A percentile compares a stretch with the other conserved stretches of the same genome.
phyloP scores from a whole-genome alignment of 1,140 invertebrate species.

The Drosophila nigromelanica region DNA sequence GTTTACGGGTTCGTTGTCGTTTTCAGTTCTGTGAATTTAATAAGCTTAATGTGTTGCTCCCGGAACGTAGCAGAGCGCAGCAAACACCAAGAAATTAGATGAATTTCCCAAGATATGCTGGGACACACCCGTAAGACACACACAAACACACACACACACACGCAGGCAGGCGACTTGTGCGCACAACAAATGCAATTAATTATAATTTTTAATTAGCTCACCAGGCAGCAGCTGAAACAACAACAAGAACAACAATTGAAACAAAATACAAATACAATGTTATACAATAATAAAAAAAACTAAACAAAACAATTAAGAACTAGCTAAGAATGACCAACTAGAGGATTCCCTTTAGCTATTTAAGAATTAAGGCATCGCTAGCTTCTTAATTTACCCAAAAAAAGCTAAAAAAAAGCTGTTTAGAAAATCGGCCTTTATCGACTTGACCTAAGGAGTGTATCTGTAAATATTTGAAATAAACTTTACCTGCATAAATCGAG shows the following conservation, averaged over 20 bases:
- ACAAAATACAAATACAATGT: conserved; percentile 39
- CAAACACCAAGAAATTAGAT: conserved; percentile 67
- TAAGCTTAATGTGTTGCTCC: conserved; percentile 75
- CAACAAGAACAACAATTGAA: conserved; percentile 48
- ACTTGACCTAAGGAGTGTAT: too few relatives aligned
- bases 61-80: conserved; percentile 18
- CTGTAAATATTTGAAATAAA: too few relatives aligned
- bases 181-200: conserved; percentile 78
- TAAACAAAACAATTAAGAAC: not conserved
- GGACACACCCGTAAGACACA: conserved; percentile 66
- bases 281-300: conserved; percentile 47
- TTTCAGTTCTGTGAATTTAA: conserved; percentile 65
- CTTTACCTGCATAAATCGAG: too few relatives aligned
- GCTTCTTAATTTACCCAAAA: too few relatives aligned
- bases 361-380: not conserved
- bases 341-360: not conserved
- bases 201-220: conserved; percentile 80
- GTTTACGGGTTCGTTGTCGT: conserved; percentile 33
- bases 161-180: conserved; percentile 48
- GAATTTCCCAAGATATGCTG: conserved; percentile 81
- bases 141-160: conserved; percentile 37
- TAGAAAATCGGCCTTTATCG: too few relatives aligned
- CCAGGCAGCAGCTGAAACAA: conserved; percentile 19
- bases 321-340: not conserved
- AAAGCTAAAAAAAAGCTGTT: too few relatives aligned